phyloP scores from a whole-genome alignment of 2,888 invertebrate genomes.

The Cerastis leucographa region DNA sequence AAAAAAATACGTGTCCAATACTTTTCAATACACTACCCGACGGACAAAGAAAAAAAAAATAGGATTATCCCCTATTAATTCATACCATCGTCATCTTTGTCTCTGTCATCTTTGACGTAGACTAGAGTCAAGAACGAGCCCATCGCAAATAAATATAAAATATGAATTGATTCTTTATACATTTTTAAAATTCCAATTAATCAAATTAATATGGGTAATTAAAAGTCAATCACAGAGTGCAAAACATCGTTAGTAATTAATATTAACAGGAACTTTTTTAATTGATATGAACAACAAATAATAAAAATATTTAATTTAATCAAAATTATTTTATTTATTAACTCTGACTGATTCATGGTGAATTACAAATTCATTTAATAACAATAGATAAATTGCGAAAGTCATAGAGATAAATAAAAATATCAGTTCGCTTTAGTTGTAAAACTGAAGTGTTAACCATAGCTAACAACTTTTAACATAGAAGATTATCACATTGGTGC shows the following conservation, averaged over 20 bases:
- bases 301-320: not conserved
- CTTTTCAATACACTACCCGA: too few species aligned
- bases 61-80: too few species aligned
- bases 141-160: too few species aligned
- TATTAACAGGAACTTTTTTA: constrained; percentile 5
- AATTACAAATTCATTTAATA: not conserved
- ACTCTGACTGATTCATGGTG: not conserved
- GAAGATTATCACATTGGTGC: constrained; percentile 33
- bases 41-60: too few species aligned
- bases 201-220: not conserved
- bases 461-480: constrained; percentile 4
- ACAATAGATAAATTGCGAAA: not conserved
- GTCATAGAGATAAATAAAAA: not conserved
- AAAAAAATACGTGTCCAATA: too few species aligned
- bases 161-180: not conserved
- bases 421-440: not conserved
- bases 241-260: constrained; percentile 2
- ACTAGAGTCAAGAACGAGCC: too few species aligned
- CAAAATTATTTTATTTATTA: not conserved
- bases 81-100: too few species aligned
- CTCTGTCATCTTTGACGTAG: too few species aligned
- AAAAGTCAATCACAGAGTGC: constrained; percentile 8
- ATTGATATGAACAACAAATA: not conserved
- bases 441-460: not conserved
- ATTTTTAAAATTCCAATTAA: not conserved